A percentile compares a stretch with the other conserved stretches of the same genome.
These are phyloP conservation scores for Falco peregrinus DNA, from an alignment of 2,797 vertebrate genomes.

Conservation along the genomic window DNA sequence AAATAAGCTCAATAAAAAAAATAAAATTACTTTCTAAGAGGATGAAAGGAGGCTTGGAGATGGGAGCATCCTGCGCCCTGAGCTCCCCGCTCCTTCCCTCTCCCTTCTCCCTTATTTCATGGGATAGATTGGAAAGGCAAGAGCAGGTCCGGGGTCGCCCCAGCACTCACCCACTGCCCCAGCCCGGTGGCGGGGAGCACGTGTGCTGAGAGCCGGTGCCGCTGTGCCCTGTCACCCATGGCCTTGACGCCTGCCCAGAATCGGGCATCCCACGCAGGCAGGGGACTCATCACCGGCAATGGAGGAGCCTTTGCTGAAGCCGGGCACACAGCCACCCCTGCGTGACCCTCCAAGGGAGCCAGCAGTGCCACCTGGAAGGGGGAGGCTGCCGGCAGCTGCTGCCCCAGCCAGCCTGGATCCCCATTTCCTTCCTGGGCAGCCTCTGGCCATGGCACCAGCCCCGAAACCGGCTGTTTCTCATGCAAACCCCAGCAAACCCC, in stretches of 20 bases:
- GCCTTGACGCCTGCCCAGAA: neutral
- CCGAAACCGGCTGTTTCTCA: neutral
- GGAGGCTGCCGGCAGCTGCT: neutral
- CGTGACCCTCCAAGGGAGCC: neutral
- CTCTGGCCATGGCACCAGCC: neutral
- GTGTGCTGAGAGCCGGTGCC: rapidly evolving
- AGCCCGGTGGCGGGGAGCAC: rapidly evolving
- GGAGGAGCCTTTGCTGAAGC: neutral
- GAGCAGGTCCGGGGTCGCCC: neutral
- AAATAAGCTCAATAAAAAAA: constrained; percentile 3
- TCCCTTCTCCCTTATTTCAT: neutral
- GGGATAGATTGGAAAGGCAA: neutral
- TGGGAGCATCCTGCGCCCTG: neutral
- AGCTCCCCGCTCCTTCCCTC: neutral
- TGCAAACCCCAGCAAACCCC: neutral
- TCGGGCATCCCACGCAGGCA: rapidly evolving
- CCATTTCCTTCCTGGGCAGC: neutral
- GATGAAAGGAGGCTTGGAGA: neutral
- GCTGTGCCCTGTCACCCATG: neutral
- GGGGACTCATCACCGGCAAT: rapidly evolving
- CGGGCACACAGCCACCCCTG: rapidly evolving
- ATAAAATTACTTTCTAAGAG: neutral
- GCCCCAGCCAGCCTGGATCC: neutral
- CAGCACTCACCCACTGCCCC: neutral
- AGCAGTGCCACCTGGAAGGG: rapidly evolving